Base-by-base conservation (phyloP, 2,113 vertebrate species). In the Prietella phreatophila region DNA sequence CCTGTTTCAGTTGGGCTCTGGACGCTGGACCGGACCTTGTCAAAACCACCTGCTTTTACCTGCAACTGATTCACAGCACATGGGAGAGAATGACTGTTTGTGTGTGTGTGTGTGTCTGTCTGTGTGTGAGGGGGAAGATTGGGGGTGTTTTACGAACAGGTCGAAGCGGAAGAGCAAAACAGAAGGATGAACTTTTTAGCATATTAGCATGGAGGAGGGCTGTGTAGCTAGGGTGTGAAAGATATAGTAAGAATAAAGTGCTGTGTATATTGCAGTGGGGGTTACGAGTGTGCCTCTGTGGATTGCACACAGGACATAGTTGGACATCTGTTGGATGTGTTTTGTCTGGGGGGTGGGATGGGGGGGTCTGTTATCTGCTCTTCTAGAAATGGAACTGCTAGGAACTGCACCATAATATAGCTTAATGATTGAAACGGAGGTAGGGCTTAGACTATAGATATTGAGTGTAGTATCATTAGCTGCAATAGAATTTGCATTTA, bases 401-500 rank as follows among this genome's bases (percentile, higher is more conserved):
- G 76, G 91, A 91, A 88, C 89, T 58, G 88, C 89, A 85, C 92
- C 92, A 93, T 90, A 85, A 86, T 91, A 86, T 87, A 90, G 89
- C 91, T 91, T 86, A 87, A 81, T 53, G 82, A 91, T 89, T 85
- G 69, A 78, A 71, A 33, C 2, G 61, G 86, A 86, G 33, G 39
- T 86, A 85, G 89, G 56, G 81, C 84, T 88, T 81, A 88, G 89
- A 86, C 88, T 91, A 84, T 88, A 84, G 84, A 85, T 89, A 73
- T 94, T 92, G 92, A 89, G 89, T 89, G 88, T 93, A 93, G 92
- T 91, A 83, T 93, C 90, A 89, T 93, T 95, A 95, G 93, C 93
- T 93, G 91, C 91, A 91, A 91, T 92, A 92, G 93, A 94, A 93
- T 93, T 93, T 89, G 90, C 94, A 93, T 91, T 93, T 93, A 92